Evolutionary conservation across 2,113 vertebrate species (phyloP).

Genomic region (Rissa tridactyla): DNA sequence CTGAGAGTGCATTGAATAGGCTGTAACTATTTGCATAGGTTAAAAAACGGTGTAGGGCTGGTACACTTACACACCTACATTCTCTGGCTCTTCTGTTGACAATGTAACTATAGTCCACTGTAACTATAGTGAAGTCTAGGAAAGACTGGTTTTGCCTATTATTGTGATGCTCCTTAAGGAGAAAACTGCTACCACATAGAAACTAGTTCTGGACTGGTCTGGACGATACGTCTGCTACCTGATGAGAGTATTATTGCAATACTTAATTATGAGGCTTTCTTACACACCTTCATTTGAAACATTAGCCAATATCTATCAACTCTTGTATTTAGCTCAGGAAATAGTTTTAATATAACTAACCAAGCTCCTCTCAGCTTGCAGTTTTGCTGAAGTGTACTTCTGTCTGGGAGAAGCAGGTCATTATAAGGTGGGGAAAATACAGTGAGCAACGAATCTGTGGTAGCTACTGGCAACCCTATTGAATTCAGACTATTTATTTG

Average conservation of each 20-base stretch:
- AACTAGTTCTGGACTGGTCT: not conserved
- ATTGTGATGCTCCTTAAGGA: not conserved
- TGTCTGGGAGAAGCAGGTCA: not conserved
- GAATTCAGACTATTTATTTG: constrained; percentile 3
- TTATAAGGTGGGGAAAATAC: not conserved
- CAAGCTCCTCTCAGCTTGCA: not conserved
- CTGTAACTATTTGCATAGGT: not conserved
- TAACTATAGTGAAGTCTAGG: not conserved
- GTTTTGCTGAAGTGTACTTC: not conserved
- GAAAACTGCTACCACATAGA: not conserved
- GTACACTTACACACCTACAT: not conserved
- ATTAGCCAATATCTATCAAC: not conserved
- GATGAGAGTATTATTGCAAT: not conserved
- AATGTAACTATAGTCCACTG: not conserved
- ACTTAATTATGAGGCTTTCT: not conserved
- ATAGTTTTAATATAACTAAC: not conserved
- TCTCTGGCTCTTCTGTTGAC: not conserved
- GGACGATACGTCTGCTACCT: not conserved
- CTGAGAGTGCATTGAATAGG: not conserved
- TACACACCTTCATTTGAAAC: not conserved
- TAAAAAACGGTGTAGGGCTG: not conserved
- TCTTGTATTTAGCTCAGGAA: not conserved
- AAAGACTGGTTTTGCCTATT: not conserved
- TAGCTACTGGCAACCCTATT: not conserved
- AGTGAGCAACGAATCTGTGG: not conserved